A percentile compares a stretch with the other conserved stretches of the same genome.
Conservation (phyloP, 92 coral and sea anemone species). For the Desmophyllum pertusum region DNA sequence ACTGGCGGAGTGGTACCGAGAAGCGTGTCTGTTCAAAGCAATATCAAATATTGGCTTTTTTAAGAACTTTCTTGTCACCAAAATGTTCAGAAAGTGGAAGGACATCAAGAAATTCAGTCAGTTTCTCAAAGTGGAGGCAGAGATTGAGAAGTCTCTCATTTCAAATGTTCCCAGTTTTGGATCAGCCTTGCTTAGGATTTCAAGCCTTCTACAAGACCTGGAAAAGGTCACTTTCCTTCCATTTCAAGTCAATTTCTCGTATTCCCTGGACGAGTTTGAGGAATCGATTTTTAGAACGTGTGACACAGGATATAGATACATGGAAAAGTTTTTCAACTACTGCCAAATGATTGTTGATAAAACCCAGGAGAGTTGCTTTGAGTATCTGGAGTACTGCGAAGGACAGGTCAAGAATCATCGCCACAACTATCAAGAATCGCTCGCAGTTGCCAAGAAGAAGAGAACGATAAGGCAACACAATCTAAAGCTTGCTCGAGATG, state of each 20-base stretch:
- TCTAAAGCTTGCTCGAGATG: constrained; percentile 85
- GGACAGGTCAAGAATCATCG: constrained; percentile 82
- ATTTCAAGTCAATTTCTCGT: constrained; percentile 68
- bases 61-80: constrained; percentile 84
- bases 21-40: constrained; percentile 86
- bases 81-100: constrained; percentile 88
- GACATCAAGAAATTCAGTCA: constrained; percentile 77
- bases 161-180: constrained; percentile 95
- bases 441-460: constrained; percentile 85
- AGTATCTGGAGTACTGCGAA: constrained; percentile 92
- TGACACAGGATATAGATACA: constrained; percentile 71
- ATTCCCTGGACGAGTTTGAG: constrained; percentile 87
- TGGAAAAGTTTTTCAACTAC: constrained; percentile 85
- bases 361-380: constrained; percentile 95
- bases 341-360: constrained; percentile 90
- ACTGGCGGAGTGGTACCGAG: constrained; percentile 91
- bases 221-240: constrained; percentile 92
- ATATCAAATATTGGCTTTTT: constrained; percentile 80
- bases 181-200: constrained; percentile 90
- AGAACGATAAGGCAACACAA: constrained; percentile 71
- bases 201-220: constrained; percentile 82
- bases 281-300: constrained; percentile 69
- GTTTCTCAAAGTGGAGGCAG: constrained; percentile 74
- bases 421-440: constrained; percentile 82
- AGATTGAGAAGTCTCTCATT: constrained; percentile 72